phyloP scores from a whole-genome alignment of 2,797 vertebrate species.

The Catostomus latipinnis region DNA sequence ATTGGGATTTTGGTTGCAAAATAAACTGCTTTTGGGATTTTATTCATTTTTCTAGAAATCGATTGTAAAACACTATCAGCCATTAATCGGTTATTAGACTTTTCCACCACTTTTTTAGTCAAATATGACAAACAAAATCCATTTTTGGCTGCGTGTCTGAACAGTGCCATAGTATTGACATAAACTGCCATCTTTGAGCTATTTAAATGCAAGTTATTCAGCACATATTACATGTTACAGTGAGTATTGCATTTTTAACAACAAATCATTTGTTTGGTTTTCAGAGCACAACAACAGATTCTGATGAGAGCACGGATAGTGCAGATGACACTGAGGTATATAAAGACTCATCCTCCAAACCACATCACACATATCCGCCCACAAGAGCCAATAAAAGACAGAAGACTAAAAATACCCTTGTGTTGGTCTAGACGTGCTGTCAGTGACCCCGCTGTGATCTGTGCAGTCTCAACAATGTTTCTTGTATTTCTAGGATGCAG shows the following conservation, averaged over 20 bases:
- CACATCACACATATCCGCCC: conserved; percentile 26
- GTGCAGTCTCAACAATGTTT: conserved; percentile 25
- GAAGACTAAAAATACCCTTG: conserved; percentile 25
- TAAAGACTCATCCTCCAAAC: conserved; percentile 11
- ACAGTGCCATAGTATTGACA: background rate
- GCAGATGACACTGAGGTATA: conserved; percentile 74
- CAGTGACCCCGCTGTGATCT: background rate
- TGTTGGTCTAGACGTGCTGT: conserved; percentile 15
- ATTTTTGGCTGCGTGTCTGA: too few species aligned
- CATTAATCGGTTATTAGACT: too few species aligned
- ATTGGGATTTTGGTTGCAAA: too few species aligned
- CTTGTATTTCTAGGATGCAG: conserved; percentile 34
- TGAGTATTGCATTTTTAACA: conserved; percentile 20
- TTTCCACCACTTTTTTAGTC: too few species aligned
- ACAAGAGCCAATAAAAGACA: conserved; percentile 39
- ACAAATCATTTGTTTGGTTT: conserved; percentile 39
- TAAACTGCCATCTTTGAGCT: background rate
- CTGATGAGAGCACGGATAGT: conserved; percentile 72
- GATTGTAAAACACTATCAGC: too few species aligned
- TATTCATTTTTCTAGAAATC: too few species aligned
- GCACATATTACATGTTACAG: background rate
- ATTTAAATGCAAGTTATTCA: background rate
- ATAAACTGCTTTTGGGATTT: too few species aligned
- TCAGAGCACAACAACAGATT: conserved; percentile 64
- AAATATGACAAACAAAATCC: too few species aligned